Evolutionary conservation across 2,888 invertebrate species (phyloP), one percentile per base, ranked within the genome.

Genomic region (Scrobipalpa atriplicella): DNA sequence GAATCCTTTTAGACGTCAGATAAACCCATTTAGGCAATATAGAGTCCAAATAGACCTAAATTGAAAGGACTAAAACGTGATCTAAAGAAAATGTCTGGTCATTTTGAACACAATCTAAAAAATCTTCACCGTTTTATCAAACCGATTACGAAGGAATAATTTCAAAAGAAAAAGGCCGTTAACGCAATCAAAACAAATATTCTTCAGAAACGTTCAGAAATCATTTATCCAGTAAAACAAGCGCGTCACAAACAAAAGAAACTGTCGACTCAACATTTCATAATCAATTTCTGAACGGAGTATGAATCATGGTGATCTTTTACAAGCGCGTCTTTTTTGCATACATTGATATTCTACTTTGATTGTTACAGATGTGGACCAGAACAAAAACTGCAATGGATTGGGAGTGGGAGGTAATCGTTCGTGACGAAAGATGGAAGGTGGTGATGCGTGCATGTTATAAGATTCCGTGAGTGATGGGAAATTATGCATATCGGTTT

Each of bases 221-320:
- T 78, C 79, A 82, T 82, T 79, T 76, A 77, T 76, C 78, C 78
- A 75, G 9, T 43, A 78, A 80, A 82, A 81, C 78, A 78, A 81
- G 73, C 77, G 75, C 68, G 67, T 74, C 10, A 70, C 71, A 77
- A 81, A 83, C 80, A 83, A 84, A 79, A 75, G 85, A 87, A 89
- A 85, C 76, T 83, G 89, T 81, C 79, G 82, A 87, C 81, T 85
- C 87, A 87, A 83, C 84, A 69, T 82, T 84, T 78, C 78, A 81
- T 83, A 87, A 88, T 89, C 84, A 89, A 87, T 88, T 83, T 82
- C 78, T 75, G 16, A 39, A 60, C 56, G 66, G 47, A 21, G n/a
- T n/a, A 61, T 39, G 65, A 68, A 67, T 70, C 70, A 69, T 70
- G 70, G 19, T 69, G 52, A 63, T 29, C 13, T 9, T 18, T 70